Evolutionary conservation across 2,113 vertebrate genomes (phyloP), one percentile per base, ranked within the genome.

Genomic region (Centropristis striata): DNA sequence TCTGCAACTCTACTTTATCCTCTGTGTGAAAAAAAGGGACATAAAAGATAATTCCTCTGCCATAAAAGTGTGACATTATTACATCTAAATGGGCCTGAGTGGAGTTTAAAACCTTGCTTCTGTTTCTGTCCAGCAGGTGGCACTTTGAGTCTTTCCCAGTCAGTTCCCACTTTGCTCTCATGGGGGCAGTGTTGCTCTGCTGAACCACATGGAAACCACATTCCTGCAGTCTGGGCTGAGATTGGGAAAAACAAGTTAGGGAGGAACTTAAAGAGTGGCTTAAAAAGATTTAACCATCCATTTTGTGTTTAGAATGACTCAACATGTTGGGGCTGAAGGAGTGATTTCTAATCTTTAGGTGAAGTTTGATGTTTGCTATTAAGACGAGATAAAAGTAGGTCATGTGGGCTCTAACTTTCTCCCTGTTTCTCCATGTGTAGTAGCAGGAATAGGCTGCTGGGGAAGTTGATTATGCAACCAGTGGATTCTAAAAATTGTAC

Each of bases 101-200:
- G 53, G 1, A 25, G 8, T 13, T 83, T 50, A 9, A 59, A 49
- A 21, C 58, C 25, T 8, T 32, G 20, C 3, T 14, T 50, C 69
- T 21, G 5, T 36, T 76, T 13, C n/a, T 21, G 47, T 50, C 25
- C 92, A 84, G 85, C 90, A 93, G 90, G 67, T 28, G 90, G 87
- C 86, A 85, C 85, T 25, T 5, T n/a, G 0, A 4, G 27, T 20
- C 71, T 8, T n/a, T 39, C 0, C 15, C 37, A 1, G 0, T 5
- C 65, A 41, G 2, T 82, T 51, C 72, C 1, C 0, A 0, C 0
- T 39, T 55, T 42, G 49, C 47, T 55, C 94, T 76, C 76, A 37
- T 5, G 94, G 90, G 93, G 93, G 92, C 94, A 93, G 87, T 92
- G 81, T 94, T 92, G 87, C 65, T 85, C 88, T 23, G 76, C 72